phyloP scores from a whole-genome alignment of 1,140 invertebrate species.

The Drosophila nigrodunni region DNA sequence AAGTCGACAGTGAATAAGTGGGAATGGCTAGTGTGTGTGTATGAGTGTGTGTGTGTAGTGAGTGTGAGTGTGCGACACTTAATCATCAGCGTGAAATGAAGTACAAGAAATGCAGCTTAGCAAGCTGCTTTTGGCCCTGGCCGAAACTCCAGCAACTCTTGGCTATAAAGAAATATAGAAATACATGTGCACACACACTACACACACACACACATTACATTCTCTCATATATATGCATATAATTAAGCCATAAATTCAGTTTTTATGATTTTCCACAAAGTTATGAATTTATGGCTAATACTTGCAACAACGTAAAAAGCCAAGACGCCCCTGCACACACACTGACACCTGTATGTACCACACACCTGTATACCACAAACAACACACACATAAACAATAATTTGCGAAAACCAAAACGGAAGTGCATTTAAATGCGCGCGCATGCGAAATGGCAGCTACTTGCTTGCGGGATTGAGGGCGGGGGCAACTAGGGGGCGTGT shows the following conservation, averaged over 20 bases:
- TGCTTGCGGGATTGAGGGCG: background rate
- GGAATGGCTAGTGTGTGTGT: conserved; percentile 12
- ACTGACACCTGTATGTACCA: conserved; percentile 17
- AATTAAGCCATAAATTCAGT: conserved; percentile 83
- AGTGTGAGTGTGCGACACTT: conserved; percentile 60
- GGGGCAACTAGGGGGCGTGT: too few relatives aligned
- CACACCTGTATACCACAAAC: conserved; percentile 11
- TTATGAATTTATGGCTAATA: conserved; percentile 76
- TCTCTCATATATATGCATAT: conserved; percentile 52
- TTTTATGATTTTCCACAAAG: conserved; percentile 83
- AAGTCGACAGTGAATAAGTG: conserved; percentile 42
- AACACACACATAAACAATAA: conserved; percentile 45
- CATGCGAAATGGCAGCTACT: conserved; percentile 70
- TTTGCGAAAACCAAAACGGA: conserved; percentile 63
- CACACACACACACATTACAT: conserved; percentile 3
- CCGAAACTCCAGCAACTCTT: conserved; percentile 12
- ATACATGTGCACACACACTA: background rate
- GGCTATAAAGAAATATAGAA: background rate
- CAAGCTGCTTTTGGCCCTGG: conserved; percentile 16
- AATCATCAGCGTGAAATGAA: conserved; percentile 75
- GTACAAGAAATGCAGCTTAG: conserved; percentile 61
- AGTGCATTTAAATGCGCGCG: conserved; percentile 82
- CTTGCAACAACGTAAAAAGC: conserved; percentile 53
- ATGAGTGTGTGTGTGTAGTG: conserved; percentile 23
- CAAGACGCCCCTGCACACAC: conserved; percentile 41